Evolutionary conservation across 2,113 vertebrate genomes (phyloP), one percentile per base, ranked within the genome.

Genomic region (Hymenochirus boettgeri): DNA sequence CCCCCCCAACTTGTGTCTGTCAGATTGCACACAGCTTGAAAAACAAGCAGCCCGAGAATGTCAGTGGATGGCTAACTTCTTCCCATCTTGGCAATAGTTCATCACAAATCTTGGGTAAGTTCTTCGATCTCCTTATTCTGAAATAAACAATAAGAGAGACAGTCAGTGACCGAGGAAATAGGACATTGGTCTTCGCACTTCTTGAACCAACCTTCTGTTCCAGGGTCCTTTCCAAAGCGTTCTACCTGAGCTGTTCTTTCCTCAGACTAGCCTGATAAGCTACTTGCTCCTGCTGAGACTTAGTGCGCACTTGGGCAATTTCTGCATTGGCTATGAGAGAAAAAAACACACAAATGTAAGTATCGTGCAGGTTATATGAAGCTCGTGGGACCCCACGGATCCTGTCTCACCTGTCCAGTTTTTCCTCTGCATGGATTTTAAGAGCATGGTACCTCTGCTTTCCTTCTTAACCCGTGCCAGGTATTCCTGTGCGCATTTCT

Each of bases 21-120:
- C 82, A 78, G 82, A 87, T 86, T 87, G 85, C 86, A 89, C 86
- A 79, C 77, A 74, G 59, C 2, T 70, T 1, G 72, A 76, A 86
- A 59, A 59, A 18, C 48, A 52, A 59, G 46, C 46, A 59, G 39
- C 77, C 78, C 82, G 75, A 73, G 31, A 73, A 54, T 29, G 37
- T 24, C 46, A 67, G 24, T 1, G 9, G 46, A 71, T 67, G 85
- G 90, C 91, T 97, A 98, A 86, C 93, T 98, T 83, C 86, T 97
- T 70, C 96, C 96, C 96, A 99, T 99, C 86, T 99, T 99, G 83
- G 95, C 89, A 75, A 99, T 99, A 99, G 89, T 85, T 99, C 96
- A 4, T 99, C 96, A 57, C 96, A 99, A 77, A 99, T 99, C 92
- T 99, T 99, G n/a, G 70, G 96, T 99, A 79, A 99, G 78, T 69